Conservation (phyloP, 2,113 vertebrate genomes). For the Ailurus styani region DNA sequence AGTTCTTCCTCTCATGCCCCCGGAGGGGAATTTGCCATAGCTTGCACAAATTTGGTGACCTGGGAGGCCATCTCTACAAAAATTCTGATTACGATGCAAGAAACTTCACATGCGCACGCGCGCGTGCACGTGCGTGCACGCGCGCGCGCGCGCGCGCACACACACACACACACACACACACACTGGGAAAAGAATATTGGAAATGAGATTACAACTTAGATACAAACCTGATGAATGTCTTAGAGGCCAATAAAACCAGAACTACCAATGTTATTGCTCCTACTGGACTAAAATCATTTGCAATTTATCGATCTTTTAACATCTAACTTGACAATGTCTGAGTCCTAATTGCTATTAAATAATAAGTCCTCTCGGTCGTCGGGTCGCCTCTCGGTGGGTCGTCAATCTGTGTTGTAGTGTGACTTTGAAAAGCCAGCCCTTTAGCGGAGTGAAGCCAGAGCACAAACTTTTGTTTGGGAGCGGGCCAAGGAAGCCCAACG, state of each 20-base stretch:
- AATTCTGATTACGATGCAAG: background rate
- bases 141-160: too few species aligned
- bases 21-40: fast-evolving
- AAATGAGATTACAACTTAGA: background rate
- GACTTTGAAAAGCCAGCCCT: background rate
- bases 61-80: background rate
- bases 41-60: background rate
- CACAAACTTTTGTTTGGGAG: background rate
- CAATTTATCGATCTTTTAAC: background rate
- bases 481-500: fast-evolving
- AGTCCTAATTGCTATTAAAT: background rate
- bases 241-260: background rate
- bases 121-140: too few species aligned
- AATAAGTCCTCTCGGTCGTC: background rate
- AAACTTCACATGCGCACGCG: background rate
- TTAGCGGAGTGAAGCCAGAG: background rate
- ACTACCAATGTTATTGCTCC: background rate
- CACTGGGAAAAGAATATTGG: background rate
- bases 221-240: background rate
- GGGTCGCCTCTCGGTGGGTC: fast-evolving
- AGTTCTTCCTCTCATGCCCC: fast-evolving
- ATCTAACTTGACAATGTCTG: background rate
- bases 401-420: fast-evolving
- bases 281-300: background rate
- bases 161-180: too few species aligned